phyloP scores from a whole-genome alignment of 2,797 vertebrate genomes.

The Tragelaphus oryx region DNA sequence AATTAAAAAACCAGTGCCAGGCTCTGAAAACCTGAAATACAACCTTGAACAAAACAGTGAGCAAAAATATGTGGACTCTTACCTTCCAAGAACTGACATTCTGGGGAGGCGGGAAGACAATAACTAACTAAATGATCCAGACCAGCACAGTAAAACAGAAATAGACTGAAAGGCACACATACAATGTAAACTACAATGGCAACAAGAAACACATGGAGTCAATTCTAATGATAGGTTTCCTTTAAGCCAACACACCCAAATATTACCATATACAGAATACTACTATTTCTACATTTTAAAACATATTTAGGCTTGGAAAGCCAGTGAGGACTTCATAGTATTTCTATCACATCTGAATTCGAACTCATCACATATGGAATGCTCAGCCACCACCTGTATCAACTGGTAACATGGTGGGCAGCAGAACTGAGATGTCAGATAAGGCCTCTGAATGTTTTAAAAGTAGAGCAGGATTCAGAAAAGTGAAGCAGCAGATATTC shows the following conservation, averaged over 20 bases:
- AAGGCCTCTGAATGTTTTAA: background rate
- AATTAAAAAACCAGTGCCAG: background rate
- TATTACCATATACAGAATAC: background rate
- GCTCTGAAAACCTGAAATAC: background rate
- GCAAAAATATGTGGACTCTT: background rate
- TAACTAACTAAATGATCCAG: background rate
- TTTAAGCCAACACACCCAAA: background rate
- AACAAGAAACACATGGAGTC: background rate
- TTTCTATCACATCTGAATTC: background rate
- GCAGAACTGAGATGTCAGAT: background rate
- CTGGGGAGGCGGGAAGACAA: background rate
- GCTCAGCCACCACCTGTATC: background rate
- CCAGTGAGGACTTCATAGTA: background rate
- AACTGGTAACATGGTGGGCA: background rate
- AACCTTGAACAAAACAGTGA: background rate
- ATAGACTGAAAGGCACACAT: background rate
- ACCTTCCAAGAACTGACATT: background rate
- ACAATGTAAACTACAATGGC: background rate
- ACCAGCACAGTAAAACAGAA: background rate
- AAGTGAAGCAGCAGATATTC: background rate
- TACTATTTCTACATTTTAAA: background rate
- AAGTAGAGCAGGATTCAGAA: background rate
- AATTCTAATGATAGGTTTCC: background rate
- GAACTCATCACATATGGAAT: background rate
- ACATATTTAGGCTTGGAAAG: background rate